A percentile compares a stretch with the other conserved stretches of the same genome.
Evolutionary conservation across 2,888 invertebrate species (phyloP).

Genomic region (Yponomeuta malinellus): DNA sequence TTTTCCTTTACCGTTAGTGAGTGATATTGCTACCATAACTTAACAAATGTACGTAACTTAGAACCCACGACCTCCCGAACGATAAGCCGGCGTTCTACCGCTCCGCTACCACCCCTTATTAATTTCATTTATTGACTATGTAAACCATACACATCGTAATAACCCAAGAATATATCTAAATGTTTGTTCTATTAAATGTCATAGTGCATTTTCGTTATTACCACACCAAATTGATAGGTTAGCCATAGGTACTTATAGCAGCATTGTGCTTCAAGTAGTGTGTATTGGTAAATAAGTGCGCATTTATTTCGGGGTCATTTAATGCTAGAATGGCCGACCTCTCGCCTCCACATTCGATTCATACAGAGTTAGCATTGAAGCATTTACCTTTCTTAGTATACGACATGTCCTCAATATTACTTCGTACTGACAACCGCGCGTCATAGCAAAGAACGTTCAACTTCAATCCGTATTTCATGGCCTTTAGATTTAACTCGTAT

Average conservation of each 20-base stretch:
- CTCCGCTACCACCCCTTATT: too few relatives aligned
- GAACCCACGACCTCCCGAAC: too few relatives aligned
- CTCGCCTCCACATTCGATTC: conserved; percentile 50
- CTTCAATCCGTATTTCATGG: background rate
- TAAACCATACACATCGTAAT: too few relatives aligned
- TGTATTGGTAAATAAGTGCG: conserved; percentile 62
- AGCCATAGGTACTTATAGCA: background rate
- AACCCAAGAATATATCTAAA: background rate
- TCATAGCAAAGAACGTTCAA: background rate
- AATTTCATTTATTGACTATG: too few relatives aligned
- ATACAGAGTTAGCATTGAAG: conserved; percentile 58
- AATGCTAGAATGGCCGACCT: conserved; percentile 65
- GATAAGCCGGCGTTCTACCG: too few relatives aligned
- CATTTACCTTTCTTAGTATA: conserved; percentile 72
- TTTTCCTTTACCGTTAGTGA: too few relatives aligned
- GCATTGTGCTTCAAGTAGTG: conserved; percentile 10
- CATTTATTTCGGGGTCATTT: conserved; percentile 62
- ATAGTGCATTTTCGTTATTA: background rate
- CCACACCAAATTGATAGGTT: background rate
- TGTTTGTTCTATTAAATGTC: background rate
- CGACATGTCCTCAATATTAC: conserved; percentile 65
- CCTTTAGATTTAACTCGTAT: background rate
- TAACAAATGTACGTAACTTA: too few relatives aligned
- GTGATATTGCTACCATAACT: too few relatives aligned
- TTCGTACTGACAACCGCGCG: background rate